Percentiles rank a stretch among this genome's conserved stretches.
Conservation (phyloP, 2,797 vertebrate species). For the Sebastes diaconus region DNA sequence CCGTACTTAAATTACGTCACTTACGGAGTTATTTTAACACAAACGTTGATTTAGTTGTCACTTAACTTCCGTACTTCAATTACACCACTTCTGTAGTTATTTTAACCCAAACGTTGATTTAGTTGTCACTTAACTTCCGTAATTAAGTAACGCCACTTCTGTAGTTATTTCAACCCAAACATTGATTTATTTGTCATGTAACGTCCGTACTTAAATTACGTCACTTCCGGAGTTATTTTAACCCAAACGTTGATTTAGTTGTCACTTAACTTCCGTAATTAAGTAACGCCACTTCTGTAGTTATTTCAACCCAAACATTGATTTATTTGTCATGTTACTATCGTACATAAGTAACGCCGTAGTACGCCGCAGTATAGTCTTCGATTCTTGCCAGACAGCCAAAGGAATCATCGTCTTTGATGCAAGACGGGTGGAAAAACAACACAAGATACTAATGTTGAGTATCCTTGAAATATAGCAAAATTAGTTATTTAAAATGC, state of each 20-base stretch:
- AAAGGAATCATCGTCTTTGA: slow-evolving; percentile 6
- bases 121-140: too few relatives aligned
- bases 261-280: accelerated
- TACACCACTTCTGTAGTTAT: accelerated
- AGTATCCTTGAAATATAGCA: not conserved
- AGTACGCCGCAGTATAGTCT: not conserved
- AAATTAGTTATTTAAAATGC: not conserved
- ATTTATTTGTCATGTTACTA: too few relatives aligned
- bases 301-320: too few relatives aligned
- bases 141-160: accelerated
- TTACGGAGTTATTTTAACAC: accelerated
- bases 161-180: too few relatives aligned
- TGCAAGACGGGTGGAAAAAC: not conserved
- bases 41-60: too few relatives aligned
- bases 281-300: accelerated
- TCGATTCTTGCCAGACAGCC: slow-evolving; percentile 17
- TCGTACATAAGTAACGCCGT: too few relatives aligned
- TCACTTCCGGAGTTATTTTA: accelerated
- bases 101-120: too few relatives aligned
- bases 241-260: too few relatives aligned
- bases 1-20: accelerated
- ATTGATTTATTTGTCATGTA: too few relatives aligned
- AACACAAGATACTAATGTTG: not conserved
- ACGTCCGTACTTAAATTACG: accelerated
- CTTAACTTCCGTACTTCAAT: accelerated